phyloP scores from a whole-genome alignment of 2,797 vertebrate genomes.

The Melanotaenia pygmaea region DNA sequence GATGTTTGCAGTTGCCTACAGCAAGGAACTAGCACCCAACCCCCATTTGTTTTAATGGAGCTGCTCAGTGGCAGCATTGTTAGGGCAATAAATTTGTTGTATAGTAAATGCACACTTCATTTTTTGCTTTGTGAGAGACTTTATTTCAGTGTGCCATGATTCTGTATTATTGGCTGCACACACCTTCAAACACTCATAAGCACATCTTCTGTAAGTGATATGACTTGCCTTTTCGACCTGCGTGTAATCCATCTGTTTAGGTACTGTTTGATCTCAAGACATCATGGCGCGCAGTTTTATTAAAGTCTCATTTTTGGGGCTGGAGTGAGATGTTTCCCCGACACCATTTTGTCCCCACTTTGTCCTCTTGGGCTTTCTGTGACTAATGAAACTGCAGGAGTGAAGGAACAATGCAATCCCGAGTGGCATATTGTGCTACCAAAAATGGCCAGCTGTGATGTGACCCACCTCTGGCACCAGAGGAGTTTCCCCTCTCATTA shows the following conservation, averaged over 20 bases:
- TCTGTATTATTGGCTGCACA: neutral
- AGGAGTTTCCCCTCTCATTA: slow-evolving; percentile 27
- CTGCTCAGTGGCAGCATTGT: slow-evolving; percentile 18
- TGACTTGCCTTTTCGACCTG: slow-evolving; percentile 9
- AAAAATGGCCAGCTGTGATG: slow-evolving; percentile 45
- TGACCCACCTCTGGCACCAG: slow-evolving; percentile 43
- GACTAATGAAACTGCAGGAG: slow-evolving; percentile 66
- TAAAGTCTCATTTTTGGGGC: slow-evolving; percentile 58
- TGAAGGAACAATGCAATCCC: slow-evolving; percentile 67
- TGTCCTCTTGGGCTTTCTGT: slow-evolving; percentile 42
- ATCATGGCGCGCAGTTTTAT: slow-evolving; percentile 58
- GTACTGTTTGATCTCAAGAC: slow-evolving; percentile 27
- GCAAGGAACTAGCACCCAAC: slow-evolving; percentile 23
- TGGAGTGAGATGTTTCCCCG: slow-evolving; percentile 53
- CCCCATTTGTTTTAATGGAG: slow-evolving; percentile 25
- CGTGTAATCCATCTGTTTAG: slow-evolving; percentile 50
- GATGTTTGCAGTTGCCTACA: slow-evolving; percentile 46
- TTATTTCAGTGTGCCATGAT: neutral
- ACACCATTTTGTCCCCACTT: slow-evolving; percentile 45
- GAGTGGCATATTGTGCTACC: slow-evolving; percentile 56
- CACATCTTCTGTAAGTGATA: slow-evolving; percentile 10
- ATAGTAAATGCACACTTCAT: slow-evolving; percentile 10
- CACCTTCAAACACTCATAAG: neutral
- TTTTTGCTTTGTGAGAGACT: slow-evolving; percentile 12
- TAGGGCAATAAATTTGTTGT: slow-evolving; percentile 23